Evolutionary conservation across 2,888 invertebrate genomes (phyloP).

Genomic region (Heliconius ismenius): DNA sequence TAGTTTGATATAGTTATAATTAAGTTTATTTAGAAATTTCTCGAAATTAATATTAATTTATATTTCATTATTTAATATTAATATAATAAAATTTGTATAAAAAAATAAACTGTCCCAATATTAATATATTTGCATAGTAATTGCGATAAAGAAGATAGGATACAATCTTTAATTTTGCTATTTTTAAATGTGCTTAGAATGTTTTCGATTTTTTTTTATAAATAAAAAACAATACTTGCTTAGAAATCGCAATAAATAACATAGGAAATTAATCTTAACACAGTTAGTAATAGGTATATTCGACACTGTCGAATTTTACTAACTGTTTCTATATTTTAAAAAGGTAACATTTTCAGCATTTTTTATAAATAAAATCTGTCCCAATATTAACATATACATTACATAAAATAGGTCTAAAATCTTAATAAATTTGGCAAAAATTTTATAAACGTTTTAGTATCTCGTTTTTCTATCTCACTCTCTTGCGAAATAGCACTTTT

Average conservation of each 20-base stretch:
- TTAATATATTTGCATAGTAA: too few relatives aligned
- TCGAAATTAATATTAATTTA: neutral
- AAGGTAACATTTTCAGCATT: neutral
- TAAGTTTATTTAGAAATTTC: slow-evolving; percentile 1
- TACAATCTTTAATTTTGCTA: too few relatives aligned
- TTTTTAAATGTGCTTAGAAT: too few relatives aligned
- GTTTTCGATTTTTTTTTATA: too few relatives aligned
- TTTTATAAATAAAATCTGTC: neutral
- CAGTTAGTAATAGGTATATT: too few relatives aligned
- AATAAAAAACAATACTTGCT: neutral
- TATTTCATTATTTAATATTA: neutral
- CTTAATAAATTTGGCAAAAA: slow-evolving; percentile 27
- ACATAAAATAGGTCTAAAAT: slow-evolving; percentile 16
- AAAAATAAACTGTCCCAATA: neutral
- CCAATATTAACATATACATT: neutral
- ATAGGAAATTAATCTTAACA: too few relatives aligned
- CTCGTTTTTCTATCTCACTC: slow-evolving; percentile 13
- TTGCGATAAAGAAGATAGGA: too few relatives aligned
- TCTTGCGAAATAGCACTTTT: slow-evolving; percentile 1
- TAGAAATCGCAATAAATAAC: neutral
- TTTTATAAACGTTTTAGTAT: slow-evolving; percentile 25
- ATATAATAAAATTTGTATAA: too few relatives aligned
- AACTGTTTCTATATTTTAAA: neutral
- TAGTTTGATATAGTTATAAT: neutral
- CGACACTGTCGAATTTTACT: neutral